These are phyloP conservation scores for Cephus cinctus DNA, from an alignment of 1,140 invertebrate genomes.

Conservation along the genomic window DNA sequence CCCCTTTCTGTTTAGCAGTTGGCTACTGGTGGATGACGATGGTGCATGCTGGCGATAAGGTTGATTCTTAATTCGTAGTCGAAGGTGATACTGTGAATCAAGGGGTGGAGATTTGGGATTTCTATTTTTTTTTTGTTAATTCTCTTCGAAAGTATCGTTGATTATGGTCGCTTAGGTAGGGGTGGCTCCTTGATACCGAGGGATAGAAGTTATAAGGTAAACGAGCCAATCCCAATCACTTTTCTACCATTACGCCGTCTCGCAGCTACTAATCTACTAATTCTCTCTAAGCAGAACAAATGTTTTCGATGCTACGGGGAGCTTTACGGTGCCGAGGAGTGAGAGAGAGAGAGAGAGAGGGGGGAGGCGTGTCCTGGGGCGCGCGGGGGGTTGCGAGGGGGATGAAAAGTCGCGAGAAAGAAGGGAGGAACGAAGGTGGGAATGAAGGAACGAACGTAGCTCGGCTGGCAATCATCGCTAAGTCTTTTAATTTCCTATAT, in stretches of 20 bases:
- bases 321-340: constrained; percentile 32
- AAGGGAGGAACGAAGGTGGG: constrained; percentile 8
- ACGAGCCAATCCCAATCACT: constrained; percentile 47
- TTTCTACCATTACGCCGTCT: constrained; percentile 29
- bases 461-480: constrained; percentile 43
- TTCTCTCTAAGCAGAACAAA: constrained; percentile 48
- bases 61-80: too few species aligned
- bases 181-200: too few species aligned
- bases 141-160: too few species aligned
- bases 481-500: constrained; percentile 56
- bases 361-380: constrained; percentile 1
- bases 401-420: constrained; percentile 19
- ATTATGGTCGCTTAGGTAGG: too few species aligned
- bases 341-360: neutral
- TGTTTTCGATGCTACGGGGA: constrained; percentile 50
- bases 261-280: constrained; percentile 41
- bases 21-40: too few species aligned
- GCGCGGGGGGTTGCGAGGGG: constrained; percentile 16
- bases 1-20: too few species aligned
- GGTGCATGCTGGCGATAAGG: too few species aligned
- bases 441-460: constrained; percentile 10
- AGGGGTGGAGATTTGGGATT: too few species aligned
- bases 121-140: too few species aligned
- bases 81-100: too few species aligned
- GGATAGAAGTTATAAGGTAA: too few species aligned